Conservation (phyloP, 2,888 invertebrate species). For the Drosophila mulleri region DNA sequence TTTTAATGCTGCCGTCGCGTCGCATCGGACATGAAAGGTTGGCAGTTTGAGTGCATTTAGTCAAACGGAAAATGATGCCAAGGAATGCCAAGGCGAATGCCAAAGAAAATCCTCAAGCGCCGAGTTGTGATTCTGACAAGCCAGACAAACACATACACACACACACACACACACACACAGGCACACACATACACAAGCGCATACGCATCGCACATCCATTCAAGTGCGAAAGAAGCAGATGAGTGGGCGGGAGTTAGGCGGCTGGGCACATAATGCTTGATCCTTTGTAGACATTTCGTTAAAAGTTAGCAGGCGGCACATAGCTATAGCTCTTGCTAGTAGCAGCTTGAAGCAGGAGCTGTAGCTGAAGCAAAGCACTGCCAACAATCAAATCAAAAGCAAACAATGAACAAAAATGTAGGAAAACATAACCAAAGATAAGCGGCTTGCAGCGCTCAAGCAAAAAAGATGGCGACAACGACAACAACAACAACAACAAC, state of each 20-base stretch:
- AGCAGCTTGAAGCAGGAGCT: conserved; percentile 1
- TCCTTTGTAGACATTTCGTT: conserved; percentile 82
- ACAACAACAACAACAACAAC: conserved; percentile 21
- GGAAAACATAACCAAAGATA: conserved; percentile 81
- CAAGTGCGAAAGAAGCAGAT: background rate
- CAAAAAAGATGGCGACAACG: conserved; percentile 71
- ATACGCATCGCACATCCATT: conserved; percentile 11
- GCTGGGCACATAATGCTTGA: conserved; percentile 64
- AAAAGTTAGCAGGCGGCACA: conserved; percentile 63
- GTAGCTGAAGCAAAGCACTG: conserved; percentile 55
- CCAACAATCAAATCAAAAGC: conserved; percentile 81
- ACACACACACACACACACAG: background rate
- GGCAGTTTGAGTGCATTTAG: conserved; percentile 79
- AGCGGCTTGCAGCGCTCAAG: conserved; percentile 73
- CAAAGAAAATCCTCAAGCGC: conserved; percentile 45
- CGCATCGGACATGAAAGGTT: conserved; percentile 31
- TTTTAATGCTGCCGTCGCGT: conserved; percentile 68
- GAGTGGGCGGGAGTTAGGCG: background rate
- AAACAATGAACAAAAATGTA: conserved; percentile 81
- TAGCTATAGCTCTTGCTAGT: conserved; percentile 1
- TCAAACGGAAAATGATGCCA: conserved; percentile 79
- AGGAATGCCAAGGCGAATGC: conserved; percentile 62
- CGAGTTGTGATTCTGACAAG: conserved; percentile 71
- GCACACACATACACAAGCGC: too few species aligned
- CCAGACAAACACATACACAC: conserved; percentile 49